These are phyloP conservation scores for Drosophila sproati DNA, from an alignment of 1,140 invertebrate species.

Conservation along the genomic window DNA sequence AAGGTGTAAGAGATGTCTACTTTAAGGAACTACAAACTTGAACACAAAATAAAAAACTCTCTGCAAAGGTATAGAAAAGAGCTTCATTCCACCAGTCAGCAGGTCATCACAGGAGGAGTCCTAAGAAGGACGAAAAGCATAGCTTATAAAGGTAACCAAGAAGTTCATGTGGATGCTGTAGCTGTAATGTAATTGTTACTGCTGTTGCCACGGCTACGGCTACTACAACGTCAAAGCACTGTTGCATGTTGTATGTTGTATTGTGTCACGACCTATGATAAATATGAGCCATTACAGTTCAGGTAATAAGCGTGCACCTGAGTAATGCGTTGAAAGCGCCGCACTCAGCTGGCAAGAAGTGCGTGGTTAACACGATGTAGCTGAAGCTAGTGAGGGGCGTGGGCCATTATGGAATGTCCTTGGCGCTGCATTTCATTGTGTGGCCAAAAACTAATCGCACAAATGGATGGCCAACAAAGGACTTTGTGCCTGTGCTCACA, in stretches of 20 bases:
- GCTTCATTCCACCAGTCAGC: too few species aligned
- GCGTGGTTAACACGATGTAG: slow-evolving; percentile 12
- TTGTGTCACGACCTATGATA: slow-evolving; percentile 61
- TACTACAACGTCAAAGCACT: not conserved
- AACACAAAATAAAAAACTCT: too few species aligned
- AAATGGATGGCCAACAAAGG: slow-evolving; percentile 69
- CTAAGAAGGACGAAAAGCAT: slow-evolving; percentile 27
- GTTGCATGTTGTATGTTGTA: slow-evolving; percentile 7
- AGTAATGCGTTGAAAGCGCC: slow-evolving; percentile 63
- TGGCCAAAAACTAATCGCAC: slow-evolving; percentile 74
- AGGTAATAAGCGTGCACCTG: slow-evolving; percentile 54
- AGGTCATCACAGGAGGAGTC: not conserved
- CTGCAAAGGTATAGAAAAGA: too few species aligned
- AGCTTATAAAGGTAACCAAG: slow-evolving; percentile 19
- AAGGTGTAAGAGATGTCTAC: too few species aligned
- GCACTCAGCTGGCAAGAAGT: slow-evolving; percentile 16
- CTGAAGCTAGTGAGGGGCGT: not conserved
- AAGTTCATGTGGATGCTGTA: slow-evolving; percentile 4
- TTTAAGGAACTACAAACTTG: too few species aligned
- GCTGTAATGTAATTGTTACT: not conserved
- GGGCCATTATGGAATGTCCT: slow-evolving; percentile 64
- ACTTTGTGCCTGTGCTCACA: slow-evolving; percentile 32
- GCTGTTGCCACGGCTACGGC: not conserved
- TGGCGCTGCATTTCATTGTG: slow-evolving; percentile 61
- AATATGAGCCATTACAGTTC: slow-evolving; percentile 64